A percentile compares a stretch with the other conserved stretches of the same genome.
phyloP scores from a whole-genome alignment of 2,113 vertebrate genomes.

The Platysteira castanea region DNA sequence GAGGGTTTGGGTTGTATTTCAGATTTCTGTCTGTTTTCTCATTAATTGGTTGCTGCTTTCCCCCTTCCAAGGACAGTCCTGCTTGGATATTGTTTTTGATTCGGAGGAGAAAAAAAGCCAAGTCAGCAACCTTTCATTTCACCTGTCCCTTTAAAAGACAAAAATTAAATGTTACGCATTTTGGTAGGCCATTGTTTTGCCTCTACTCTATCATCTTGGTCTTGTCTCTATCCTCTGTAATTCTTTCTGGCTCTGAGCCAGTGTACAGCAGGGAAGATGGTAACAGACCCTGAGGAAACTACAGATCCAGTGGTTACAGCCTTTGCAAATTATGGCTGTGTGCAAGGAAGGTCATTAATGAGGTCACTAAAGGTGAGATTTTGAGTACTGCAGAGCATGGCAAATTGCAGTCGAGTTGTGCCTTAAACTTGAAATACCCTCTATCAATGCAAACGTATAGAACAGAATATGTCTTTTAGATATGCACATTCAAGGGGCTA shows the following conservation, averaged over 20 bases:
- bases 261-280: not conserved
- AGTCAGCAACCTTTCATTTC: not conserved
- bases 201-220: not conserved
- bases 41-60: not conserved
- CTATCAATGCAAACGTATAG: not conserved
- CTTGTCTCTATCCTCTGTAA: not conserved
- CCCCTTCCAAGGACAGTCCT: not conserved
- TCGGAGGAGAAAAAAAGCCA: not conserved
- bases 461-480: not conserved
- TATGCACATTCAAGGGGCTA: not conserved
- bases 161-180: not conserved
- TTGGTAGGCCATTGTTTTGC: not conserved
- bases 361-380: not conserved
- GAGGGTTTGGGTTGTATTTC: not conserved
- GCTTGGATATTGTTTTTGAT: not conserved
- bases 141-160: not conserved
- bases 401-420: not conserved
- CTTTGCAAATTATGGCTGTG: not conserved
- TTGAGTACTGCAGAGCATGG: not conserved
- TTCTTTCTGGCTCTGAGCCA: not conserved
- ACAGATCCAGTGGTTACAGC: not conserved
- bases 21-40: not conserved
- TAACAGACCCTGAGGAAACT: not conserved
- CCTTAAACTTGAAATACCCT: not conserved
- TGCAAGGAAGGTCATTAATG: not conserved